Evolutionary conservation across 1,140 invertebrate species (phyloP), one percentile per base, ranked within the genome.

Genomic region (Trinorchestia longiramus): DNA sequence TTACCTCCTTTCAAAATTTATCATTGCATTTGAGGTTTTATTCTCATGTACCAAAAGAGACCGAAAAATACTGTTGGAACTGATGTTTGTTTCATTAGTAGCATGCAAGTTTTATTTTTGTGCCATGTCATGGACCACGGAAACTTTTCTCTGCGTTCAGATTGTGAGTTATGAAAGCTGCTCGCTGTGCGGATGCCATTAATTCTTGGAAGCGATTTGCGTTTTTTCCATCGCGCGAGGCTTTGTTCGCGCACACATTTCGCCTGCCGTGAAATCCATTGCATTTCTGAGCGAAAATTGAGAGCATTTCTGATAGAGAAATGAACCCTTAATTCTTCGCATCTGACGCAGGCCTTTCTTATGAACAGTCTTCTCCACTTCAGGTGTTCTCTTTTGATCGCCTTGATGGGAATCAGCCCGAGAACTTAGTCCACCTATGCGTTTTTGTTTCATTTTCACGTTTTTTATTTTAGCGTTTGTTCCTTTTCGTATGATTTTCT

Each of bases 121-220:
- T 77, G 62, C 62, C 62, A 19, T 77, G 62, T 77, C 62, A 77
- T 77, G 62, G 62, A 77, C 62, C 62, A 36, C 62, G 62, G 36
- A 28, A 77, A 77, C 15, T 77, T 77, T 90, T 90, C 88, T 43
- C 43, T 28, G 43, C n/a, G n/a, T 41, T 90, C 41, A 90, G 88
- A 42, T 41, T 90, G 88, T 90, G 88, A 90, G 43, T 90, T 90
- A 42, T 90, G 41, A 77, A 90, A 43, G 88, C 88, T 90, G 41
- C 88, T 90, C 88, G 43, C n/a, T 90, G 6, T 28, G 43, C 88
- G 43, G 88, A 90, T 42, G 88, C 88, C 88, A 90, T 90, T 90
- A 90, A 90, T 90, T 43, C 88, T 90, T 90, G 88, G 88, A 90
- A 90, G 88, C 88, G 88, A 90, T 90, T 90, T 90, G 43, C 92